Evolutionary conservation across 2,888 invertebrate species (phyloP).

Genomic region (Tenthredo livida): DNA sequence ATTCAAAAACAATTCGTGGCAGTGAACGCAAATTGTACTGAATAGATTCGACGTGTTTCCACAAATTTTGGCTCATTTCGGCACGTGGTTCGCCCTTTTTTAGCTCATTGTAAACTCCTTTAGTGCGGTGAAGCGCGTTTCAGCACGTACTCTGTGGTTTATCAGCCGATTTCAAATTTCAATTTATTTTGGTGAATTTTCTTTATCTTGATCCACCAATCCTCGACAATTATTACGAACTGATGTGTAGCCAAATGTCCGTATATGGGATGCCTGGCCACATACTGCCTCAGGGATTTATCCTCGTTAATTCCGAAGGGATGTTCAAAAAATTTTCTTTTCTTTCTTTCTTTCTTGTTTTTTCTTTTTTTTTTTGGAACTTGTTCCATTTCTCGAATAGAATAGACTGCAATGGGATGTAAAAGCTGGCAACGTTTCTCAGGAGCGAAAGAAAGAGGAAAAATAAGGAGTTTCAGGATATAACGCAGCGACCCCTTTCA

Average conservation of each 20-base stretch:
- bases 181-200: background rate
- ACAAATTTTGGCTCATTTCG: background rate
- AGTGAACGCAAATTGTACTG: background rate
- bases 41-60: background rate
- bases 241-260: background rate
- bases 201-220: background rate
- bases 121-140: background rate
- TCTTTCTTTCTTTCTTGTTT: too few species aligned
- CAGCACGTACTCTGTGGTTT: background rate
- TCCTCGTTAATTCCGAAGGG: background rate
- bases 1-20: background rate
- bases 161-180: background rate
- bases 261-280: background rate
- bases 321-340: background rate
- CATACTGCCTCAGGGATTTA: background rate
- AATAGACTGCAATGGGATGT: background rate
- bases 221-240: too few species aligned
- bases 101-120: background rate
- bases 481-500: constrained; percentile 1
- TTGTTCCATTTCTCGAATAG: background rate
- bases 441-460: background rate
- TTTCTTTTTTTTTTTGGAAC: too few species aligned
- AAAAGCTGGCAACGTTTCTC: background rate
- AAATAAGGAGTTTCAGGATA: background rate
- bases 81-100: background rate